Evolutionary conservation across 1,140 invertebrate genomes (phyloP).

Genomic region (Drosophila arawakana): DNA sequence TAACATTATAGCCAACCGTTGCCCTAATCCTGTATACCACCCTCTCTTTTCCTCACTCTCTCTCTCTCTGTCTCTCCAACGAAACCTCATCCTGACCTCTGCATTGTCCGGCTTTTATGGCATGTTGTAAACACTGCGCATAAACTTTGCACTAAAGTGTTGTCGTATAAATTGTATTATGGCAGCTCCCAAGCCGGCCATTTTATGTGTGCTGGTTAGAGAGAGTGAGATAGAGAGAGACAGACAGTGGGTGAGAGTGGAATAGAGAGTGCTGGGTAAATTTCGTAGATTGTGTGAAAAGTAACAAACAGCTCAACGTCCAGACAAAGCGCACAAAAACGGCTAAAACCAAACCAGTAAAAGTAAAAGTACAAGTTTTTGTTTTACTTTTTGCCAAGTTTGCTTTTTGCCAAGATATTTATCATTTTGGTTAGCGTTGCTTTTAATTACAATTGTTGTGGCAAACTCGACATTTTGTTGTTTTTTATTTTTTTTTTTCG

Average conservation of each 20-base stretch:
- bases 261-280: neutral
- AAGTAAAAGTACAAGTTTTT: constrained; percentile 51
- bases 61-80: neutral
- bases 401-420: constrained; percentile 58
- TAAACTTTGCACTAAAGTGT: constrained; percentile 82
- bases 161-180: constrained; percentile 83
- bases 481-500: constrained; percentile 8
- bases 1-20: constrained; percentile 52
- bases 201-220: constrained; percentile 47
- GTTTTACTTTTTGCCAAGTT: constrained; percentile 47
- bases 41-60: neutral
- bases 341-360: constrained; percentile 14
- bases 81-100: constrained; percentile 11
- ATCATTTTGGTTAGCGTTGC: constrained; percentile 58
- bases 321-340: constrained; percentile 50
- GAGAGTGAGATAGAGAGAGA: neutral
- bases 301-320: constrained; percentile 37
- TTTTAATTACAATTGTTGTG: constrained; percentile 80
- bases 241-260: neutral
- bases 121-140: constrained; percentile 78
- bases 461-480: constrained; percentile 31
- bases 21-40: constrained; percentile 25
- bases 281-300: constrained; percentile 28
- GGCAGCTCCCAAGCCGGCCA: constrained; percentile 76
- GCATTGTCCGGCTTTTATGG: constrained; percentile 80